A percentile compares a stretch with the other conserved stretches of the same genome.
These are phyloP conservation scores for Peromyscus californicus DNA, from an alignment of 2,113 vertebrate species.

Conservation along the genomic window DNA sequence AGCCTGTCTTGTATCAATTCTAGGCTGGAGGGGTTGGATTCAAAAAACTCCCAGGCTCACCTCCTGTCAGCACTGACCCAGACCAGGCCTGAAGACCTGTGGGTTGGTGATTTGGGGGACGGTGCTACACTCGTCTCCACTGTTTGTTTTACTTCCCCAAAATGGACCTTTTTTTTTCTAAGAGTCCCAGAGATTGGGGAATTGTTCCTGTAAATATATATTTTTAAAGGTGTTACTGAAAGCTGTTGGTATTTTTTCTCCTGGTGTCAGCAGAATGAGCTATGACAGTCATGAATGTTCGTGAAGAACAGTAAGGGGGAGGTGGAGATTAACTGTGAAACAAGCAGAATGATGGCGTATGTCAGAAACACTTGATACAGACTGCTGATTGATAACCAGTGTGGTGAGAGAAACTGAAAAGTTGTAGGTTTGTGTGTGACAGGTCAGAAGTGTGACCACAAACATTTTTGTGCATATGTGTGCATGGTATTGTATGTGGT, in stretches of 20 bases:
- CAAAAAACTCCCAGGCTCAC: conserved; percentile 58
- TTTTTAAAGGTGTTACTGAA: conserved; percentile 81
- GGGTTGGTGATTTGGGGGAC: conserved; percentile 76
- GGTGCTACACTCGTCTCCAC: conserved; percentile 75
- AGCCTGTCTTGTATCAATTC: conserved; percentile 56
- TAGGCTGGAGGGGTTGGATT: conserved; percentile 58
- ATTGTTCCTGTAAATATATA: conserved; percentile 85
- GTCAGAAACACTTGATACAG: conserved; percentile 19
- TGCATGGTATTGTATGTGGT: not conserved
- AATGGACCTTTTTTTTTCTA: conserved; percentile 81
- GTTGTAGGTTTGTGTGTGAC: not conserved
- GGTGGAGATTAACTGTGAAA: not conserved
- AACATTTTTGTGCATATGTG: not conserved
- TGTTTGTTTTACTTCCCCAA: conserved; percentile 77
- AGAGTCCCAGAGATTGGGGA: conserved; percentile 82
- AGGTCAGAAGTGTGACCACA: not conserved
- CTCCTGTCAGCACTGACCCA: conserved; percentile 39
- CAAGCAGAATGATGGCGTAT: not conserved
- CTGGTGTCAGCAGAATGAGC: not conserved
- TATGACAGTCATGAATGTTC: not conserved
- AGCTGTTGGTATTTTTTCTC: conserved; percentile 61
- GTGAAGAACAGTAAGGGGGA: not conserved
- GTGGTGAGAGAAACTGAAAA: conserved; percentile 18
- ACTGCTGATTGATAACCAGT: not conserved
- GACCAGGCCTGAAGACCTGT: conserved; percentile 63